A percentile compares a stretch with the other conserved stretches of the same genome.
Evolutionary conservation across 1,140 invertebrate species (phyloP).

Genomic region (Trinorchestia longiramus): DNA sequence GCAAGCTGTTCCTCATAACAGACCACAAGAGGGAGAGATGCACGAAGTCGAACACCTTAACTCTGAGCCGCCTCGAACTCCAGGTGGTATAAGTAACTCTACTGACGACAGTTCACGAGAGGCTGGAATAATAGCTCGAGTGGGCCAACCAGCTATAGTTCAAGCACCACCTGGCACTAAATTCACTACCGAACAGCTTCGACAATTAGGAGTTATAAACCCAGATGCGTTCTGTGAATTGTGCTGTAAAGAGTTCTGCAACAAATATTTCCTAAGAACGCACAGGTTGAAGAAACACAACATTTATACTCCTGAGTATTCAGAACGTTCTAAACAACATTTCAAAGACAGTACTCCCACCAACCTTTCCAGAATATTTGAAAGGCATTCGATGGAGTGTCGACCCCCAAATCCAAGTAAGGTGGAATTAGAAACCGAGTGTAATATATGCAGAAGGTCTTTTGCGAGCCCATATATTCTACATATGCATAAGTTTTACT

Average conservation of each 20-base stretch:
- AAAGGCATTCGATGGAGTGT: conserved; percentile 59
- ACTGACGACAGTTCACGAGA: conserved; percentile 66
- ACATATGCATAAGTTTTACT: conserved; percentile 73
- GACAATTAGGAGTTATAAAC: conserved; percentile 84
- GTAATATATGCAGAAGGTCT: conserved; percentile 74
- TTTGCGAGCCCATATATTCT: conserved; percentile 74
- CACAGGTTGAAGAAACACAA: conserved; percentile 84
- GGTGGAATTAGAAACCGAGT: conserved; percentile 70
- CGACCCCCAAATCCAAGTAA: conserved; percentile 57
- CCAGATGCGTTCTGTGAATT: conserved; percentile 93
- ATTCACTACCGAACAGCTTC: conserved; percentile 79
- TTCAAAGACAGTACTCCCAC: conserved; percentile 60
- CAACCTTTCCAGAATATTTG: conserved; percentile 61
- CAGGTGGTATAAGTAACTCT: conserved; percentile 59
- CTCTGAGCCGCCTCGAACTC: conserved; percentile 59
- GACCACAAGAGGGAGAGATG: conserved; percentile 40
- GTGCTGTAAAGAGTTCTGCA: conserved; percentile 95
- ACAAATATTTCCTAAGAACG: conserved; percentile 92
- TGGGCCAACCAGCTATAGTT: conserved; percentile 65
- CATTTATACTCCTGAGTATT: conserved; percentile 69
- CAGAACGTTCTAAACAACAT: conserved; percentile 61
- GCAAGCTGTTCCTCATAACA: neutral
- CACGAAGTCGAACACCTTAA: conserved; percentile 11
- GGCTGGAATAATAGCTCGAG: conserved; percentile 64
- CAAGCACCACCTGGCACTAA: conserved; percentile 64